Conservation (phyloP, 2,888 invertebrate genomes). For the Zygogramma bicolorata region DNA sequence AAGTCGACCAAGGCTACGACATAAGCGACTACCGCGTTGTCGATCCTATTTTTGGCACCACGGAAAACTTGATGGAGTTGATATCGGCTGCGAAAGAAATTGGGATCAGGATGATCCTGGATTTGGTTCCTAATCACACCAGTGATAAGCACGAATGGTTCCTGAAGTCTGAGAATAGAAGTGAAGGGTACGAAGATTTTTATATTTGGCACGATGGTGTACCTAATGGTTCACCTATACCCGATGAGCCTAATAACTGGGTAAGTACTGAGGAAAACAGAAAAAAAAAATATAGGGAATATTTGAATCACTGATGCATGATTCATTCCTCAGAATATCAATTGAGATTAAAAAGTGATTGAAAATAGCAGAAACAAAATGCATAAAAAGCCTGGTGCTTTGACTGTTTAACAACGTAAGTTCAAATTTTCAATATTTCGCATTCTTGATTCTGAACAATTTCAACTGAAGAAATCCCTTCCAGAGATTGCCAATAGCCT, state of each 20-base stretch:
- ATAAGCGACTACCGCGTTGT: conserved; percentile 82
- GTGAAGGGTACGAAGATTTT: conserved; percentile 77
- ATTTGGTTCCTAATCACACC: conserved; percentile 73
- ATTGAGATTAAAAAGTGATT: too few species aligned
- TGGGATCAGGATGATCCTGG: conserved; percentile 68
- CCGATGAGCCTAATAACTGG: conserved; percentile 83
- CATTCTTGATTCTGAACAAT: too few species aligned
- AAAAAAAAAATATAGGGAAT: too few species aligned
- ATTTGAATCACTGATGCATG: too few species aligned
- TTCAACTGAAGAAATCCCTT: too few species aligned
- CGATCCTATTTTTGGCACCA: conserved; percentile 79
- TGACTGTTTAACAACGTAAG: too few species aligned
- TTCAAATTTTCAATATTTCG: too few species aligned
- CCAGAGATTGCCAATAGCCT: too few species aligned
- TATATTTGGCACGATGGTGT: conserved; percentile 82
- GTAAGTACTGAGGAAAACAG: too few species aligned
- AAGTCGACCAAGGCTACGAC: conserved; percentile 91
- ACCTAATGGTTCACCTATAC: conserved; percentile 53
- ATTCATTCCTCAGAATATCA: too few species aligned
- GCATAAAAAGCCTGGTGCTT: too few species aligned
- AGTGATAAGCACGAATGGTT: conserved; percentile 89
- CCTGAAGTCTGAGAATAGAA: conserved; percentile 72
- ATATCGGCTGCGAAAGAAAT: conserved; percentile 70
- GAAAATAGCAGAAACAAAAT: too few species aligned
- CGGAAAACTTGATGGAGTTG: conserved; percentile 77